Evolutionary conservation across 2,113 vertebrate species (phyloP).

Genomic region (Bos taurus): ARS-UCD2.0 NC_037331.1:19902001-19902500

Average conservation of each 20-base stretch:
- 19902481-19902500: background rate
- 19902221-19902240: background rate
- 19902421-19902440: background rate
- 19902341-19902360: background rate
- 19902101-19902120: background rate
- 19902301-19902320: background rate
- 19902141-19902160: background rate
- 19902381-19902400: background rate
- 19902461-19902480: background rate
- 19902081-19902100: too few relatives aligned
- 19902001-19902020: too few relatives aligned
- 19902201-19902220: background rate
- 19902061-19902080: rapidly evolving
- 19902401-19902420: background rate
- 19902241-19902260: background rate
- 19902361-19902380: background rate
- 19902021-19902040: too few relatives aligned
- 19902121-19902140: background rate
- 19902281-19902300: background rate
- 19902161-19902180: background rate
- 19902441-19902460: background rate
- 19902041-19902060: too few relatives aligned
- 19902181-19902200: background rate
- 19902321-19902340: background rate
- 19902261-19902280: background rate